Conservation (phyloP, 2,888 invertebrate species). For the Eupithecia dodoneata region DNA sequence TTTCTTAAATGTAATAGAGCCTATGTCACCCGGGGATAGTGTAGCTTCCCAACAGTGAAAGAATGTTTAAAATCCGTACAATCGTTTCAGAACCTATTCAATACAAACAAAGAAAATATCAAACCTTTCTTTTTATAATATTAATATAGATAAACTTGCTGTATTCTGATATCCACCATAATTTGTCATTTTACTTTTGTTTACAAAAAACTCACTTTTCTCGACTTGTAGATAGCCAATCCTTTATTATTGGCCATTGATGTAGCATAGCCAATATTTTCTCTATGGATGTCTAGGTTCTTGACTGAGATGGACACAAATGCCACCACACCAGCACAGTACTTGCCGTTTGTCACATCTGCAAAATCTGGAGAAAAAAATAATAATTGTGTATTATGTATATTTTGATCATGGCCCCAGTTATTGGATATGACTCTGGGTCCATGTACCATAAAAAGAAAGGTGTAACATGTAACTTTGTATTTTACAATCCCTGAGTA, state of each 20-base stretch:
- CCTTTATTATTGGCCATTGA: slow-evolving; percentile 68
- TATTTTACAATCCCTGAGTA: background rate
- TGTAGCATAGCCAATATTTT: slow-evolving; percentile 79
- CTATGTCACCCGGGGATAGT: too few relatives aligned
- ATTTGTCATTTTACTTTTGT: background rate
- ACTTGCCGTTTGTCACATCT: slow-evolving; percentile 72
- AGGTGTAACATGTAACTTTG: background rate
- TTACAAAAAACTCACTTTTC: slow-evolving; percentile 66
- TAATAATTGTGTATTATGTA: too few relatives aligned
- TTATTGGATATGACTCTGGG: too few relatives aligned
- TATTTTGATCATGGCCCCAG: too few relatives aligned
- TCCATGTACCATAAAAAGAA: background rate
- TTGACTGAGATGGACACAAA: slow-evolving; percentile 75
- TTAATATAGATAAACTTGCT: too few relatives aligned
- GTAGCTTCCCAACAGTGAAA: too few relatives aligned
- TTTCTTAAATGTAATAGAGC: too few relatives aligned
- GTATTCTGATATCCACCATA: background rate
- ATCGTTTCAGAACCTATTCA: too few relatives aligned
- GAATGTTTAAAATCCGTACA: too few relatives aligned
- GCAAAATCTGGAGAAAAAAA: slow-evolving; percentile 82
- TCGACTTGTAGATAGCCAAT: slow-evolving; percentile 74
- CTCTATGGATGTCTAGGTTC: slow-evolving; percentile 73
- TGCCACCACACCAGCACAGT: slow-evolving; percentile 73
- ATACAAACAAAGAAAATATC: too few relatives aligned
- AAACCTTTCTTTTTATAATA: too few relatives aligned